phyloP scores from a whole-genome alignment of 1,140 invertebrate genomes.

The Tachypleus tridentatus region DNA sequence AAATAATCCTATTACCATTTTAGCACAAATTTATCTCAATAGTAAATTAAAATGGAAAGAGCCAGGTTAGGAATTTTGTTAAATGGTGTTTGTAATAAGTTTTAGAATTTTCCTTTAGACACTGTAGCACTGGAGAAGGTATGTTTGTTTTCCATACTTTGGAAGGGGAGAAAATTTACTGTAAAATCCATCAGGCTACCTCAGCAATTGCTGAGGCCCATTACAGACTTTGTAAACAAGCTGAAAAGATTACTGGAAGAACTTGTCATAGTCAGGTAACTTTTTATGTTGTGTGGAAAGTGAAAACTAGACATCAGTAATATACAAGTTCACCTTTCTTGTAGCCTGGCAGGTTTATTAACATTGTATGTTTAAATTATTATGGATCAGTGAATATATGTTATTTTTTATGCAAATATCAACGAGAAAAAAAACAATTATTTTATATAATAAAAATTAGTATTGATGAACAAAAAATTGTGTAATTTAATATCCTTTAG shows the following conservation, averaged over 20 bases:
- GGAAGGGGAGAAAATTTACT: conserved; percentile 30
- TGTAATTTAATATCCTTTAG: too few species aligned
- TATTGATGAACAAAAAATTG: too few species aligned
- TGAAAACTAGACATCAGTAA: neutral
- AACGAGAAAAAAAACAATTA: too few species aligned
- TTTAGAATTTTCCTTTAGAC: conserved; percentile 16
- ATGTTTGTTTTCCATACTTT: conserved; percentile 31
- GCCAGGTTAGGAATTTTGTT: neutral
- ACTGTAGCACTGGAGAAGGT: conserved; percentile 30
- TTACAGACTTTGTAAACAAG: conserved; percentile 20
- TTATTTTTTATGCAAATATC: neutral
- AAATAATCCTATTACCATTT: too few species aligned
- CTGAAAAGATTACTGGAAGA: conserved; percentile 4
- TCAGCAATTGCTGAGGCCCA: conserved; percentile 30
- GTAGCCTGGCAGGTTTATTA: neutral
- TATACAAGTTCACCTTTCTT: neutral
- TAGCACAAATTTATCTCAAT: too few species aligned
- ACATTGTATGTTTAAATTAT: neutral
- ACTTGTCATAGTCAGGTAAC: neutral
- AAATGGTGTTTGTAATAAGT: too few species aligned
- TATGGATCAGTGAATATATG: neutral
- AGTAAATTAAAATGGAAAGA: too few species aligned
- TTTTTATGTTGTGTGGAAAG: neutral
- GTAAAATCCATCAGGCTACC: conserved; percentile 31
- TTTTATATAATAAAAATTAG: too few species aligned